phyloP scores from a whole-genome alignment of 2,888 invertebrate species.

The Polymixis lichenea region DNA sequence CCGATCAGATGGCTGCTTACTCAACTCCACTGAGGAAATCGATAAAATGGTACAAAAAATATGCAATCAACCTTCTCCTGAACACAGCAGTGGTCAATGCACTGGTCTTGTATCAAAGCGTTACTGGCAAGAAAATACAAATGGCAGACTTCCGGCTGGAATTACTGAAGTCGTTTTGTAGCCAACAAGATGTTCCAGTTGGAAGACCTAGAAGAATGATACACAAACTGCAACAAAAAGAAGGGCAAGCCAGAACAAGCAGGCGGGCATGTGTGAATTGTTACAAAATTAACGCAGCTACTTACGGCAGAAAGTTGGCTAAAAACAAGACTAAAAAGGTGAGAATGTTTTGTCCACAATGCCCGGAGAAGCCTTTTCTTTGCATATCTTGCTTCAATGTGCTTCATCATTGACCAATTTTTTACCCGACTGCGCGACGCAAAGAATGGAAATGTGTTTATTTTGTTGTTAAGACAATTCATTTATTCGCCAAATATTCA shows the following conservation, averaged over 20 bases:
- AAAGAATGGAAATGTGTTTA: no score
- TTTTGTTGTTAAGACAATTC: no score
- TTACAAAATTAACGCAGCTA: conserved; percentile 37
- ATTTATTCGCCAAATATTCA: no score
- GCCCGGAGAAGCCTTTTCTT: conserved; percentile 38
- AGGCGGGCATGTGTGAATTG: conserved; percentile 39
- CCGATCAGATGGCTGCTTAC: conserved; percentile 41
- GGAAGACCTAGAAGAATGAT: conserved; percentile 34
- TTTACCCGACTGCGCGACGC: no score
- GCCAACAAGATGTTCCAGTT: conserved; percentile 43
- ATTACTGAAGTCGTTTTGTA: conserved; percentile 40
- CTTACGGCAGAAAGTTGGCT: conserved; percentile 7
- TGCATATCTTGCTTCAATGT: conserved; percentile 50
- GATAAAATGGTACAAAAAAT: conserved; percentile 50
- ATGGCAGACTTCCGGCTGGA: conserved; percentile 43
- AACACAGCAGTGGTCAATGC: conserved; percentile 34
- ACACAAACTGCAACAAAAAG: conserved; percentile 45
- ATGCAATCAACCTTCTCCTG: not conserved
- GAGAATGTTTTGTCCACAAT: conserved; percentile 41
- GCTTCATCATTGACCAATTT: conserved; percentile 35
- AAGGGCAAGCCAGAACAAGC: conserved; percentile 43
- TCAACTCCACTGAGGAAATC: conserved; percentile 48
- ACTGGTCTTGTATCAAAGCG: no score
- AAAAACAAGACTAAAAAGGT: not conserved
- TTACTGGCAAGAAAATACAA: conserved; percentile 46